A percentile compares a stretch with the other conserved stretches of the same genome.
phyloP scores from a whole-genome alignment of 2,888 invertebrate species.

The Steinernema scapterisci region DNA sequence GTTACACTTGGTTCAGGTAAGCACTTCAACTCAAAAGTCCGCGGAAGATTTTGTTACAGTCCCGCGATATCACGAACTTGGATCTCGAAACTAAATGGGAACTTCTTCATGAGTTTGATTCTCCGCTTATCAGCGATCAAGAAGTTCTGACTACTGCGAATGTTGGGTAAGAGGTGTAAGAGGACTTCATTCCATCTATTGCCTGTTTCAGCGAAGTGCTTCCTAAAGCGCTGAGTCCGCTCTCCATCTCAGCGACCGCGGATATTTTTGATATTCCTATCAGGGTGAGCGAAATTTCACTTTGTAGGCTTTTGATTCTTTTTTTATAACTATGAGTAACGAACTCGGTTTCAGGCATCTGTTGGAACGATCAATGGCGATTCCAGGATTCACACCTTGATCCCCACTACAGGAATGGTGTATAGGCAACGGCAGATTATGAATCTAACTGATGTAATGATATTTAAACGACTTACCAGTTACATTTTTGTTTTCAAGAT shows the following conservation, averaged over 20 bases:
- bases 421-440: slow-evolving; percentile 68
- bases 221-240: slow-evolving; percentile 47
- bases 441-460: slow-evolving; percentile 68
- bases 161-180: slow-evolving; percentile 74
- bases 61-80: slow-evolving; percentile 79
- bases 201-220: slow-evolving; percentile 72
- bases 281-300: slow-evolving; percentile 8
- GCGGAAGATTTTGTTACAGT: slow-evolving; percentile 72
- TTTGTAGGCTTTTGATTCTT: no score
- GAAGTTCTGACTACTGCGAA: slow-evolving; percentile 78
- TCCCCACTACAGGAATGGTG: slow-evolving; percentile 31
- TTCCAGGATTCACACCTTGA: not conserved
- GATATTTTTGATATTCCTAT: slow-evolving; percentile 36
- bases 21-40: not conserved
- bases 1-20: slow-evolving; percentile 68
- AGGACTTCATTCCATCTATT: not conserved
- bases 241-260: slow-evolving; percentile 35
- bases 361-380: not conserved
- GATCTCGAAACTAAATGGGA: slow-evolving; percentile 80
- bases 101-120: slow-evolving; percentile 79
- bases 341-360: not conserved
- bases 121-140: slow-evolving; percentile 75
- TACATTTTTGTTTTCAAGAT: slow-evolving; percentile 70
- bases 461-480: no score
- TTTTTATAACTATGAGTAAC: not conserved